phyloP scores from a whole-genome alignment of 2,797 vertebrate genomes.

The Spea hammondii region DNA sequence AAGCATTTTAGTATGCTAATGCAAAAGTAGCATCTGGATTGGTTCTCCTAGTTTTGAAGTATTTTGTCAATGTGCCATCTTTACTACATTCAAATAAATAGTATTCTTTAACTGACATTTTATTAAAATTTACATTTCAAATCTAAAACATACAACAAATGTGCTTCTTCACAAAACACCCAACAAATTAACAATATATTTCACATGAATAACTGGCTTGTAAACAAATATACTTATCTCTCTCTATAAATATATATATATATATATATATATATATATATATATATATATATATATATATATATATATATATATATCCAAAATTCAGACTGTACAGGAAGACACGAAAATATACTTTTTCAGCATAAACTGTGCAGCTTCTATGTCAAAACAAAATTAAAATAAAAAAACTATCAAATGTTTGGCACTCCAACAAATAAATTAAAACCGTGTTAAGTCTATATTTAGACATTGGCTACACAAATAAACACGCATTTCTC shows the following conservation, averaged over 20 bases:
- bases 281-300: slow-evolving; percentile 4
- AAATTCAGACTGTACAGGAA: slow-evolving; percentile 9
- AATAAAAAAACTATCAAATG: background rate
- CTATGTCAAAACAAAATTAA: background rate
- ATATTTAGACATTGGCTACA: background rate
- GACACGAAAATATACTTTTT: slow-evolving; percentile 26
- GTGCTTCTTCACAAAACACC: background rate
- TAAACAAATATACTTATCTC: slow-evolving; percentile 40
- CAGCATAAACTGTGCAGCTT: slow-evolving; percentile 17
- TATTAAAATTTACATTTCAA: background rate
- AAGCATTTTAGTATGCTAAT: too few relatives aligned
- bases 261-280: slow-evolving; percentile 1
- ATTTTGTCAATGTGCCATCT: too few relatives aligned
- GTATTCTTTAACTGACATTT: background rate
- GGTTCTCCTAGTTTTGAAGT: too few relatives aligned
- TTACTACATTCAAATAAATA: too few relatives aligned
- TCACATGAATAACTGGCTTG: slow-evolving; percentile 22
- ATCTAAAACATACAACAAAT: background rate
- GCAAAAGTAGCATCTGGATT: too few relatives aligned
- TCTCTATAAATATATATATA: background rate
- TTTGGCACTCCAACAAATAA: slow-evolving; percentile 43
- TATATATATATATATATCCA: slow-evolving; percentile 7
- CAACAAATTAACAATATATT: slow-evolving; percentile 4
- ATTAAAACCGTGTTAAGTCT: background rate
- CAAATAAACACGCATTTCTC: slow-evolving; percentile 5